Conservation (phyloP, 2,797 vertebrate species). For the Heterohyrax brucei region DNA sequence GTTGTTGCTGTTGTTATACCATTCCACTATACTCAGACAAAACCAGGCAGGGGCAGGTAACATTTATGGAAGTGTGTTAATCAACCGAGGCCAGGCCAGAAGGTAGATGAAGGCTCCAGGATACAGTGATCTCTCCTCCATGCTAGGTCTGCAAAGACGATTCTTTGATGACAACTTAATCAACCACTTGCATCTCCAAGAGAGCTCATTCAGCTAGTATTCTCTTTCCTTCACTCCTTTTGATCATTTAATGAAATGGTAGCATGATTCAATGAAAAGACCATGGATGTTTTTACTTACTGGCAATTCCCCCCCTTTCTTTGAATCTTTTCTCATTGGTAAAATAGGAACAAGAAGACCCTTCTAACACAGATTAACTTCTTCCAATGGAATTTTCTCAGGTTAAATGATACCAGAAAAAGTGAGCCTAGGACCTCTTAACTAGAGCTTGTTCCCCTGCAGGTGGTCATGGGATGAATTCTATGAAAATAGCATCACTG, state of each 20-base stretch:
- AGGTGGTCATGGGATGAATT: not conserved
- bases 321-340: slow-evolving; percentile 15
- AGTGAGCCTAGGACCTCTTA: not conserved
- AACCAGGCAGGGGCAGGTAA: not conserved
- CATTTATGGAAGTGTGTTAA: not conserved
- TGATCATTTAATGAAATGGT: not conserved
- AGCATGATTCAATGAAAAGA: not conserved
- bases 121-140: not conserved
- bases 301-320: slow-evolving; percentile 7
- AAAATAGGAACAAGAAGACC: not conserved
- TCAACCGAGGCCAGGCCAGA: not conserved
- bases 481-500: not conserved
- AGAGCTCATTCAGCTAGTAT: not conserved
- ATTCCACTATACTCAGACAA: not conserved
- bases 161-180: not conserved
- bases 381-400: not conserved
- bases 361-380: not conserved
- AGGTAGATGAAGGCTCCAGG: not conserved
- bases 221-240: not conserved
- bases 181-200: not conserved
- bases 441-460: not conserved
- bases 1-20: no score
- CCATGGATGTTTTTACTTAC: not conserved
- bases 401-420: not conserved
- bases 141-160: not conserved